phyloP scores from a whole-genome alignment of 2,113 vertebrate species.

The Calyptomena viridis region DNA sequence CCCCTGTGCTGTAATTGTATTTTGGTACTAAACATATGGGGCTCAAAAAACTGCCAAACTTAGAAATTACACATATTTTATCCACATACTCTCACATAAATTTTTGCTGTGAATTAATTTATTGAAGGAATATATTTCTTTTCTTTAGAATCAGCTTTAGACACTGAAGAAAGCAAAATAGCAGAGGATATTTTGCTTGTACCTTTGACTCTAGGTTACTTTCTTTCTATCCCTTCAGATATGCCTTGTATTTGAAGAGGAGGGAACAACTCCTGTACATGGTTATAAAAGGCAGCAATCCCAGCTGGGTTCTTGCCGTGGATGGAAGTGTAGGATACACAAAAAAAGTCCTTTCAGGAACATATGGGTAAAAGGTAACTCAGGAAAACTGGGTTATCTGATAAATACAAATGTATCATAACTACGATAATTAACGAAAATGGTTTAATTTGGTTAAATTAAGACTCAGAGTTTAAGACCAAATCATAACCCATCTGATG shows the following conservation, averaged over 20 bases:
- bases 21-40: constrained; percentile 53
- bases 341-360: not conserved
- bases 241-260: not conserved
- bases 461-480: not conserved
- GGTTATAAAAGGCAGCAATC: not conserved
- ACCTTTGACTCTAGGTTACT: not conserved
- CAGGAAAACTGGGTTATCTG: not conserved
- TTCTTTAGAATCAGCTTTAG: not conserved
- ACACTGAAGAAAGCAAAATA: not conserved
- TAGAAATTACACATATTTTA: constrained; percentile 14
- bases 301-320: not conserved
- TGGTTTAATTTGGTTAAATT: not conserved
- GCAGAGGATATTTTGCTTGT: not conserved
- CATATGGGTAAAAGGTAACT: not conserved
- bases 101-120: not conserved
- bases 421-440: not conserved
- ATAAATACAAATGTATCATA: not conserved
- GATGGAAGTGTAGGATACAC: not conserved
- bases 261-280: not conserved
- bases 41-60: constrained; percentile 21
- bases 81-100: not conserved
- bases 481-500: not conserved
- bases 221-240: not conserved
- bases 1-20: constrained; percentile 43
- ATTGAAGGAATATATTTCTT: not conserved